phyloP scores from a whole-genome alignment of 2,113 vertebrate species.

The Catharus bicknelli region DNA sequence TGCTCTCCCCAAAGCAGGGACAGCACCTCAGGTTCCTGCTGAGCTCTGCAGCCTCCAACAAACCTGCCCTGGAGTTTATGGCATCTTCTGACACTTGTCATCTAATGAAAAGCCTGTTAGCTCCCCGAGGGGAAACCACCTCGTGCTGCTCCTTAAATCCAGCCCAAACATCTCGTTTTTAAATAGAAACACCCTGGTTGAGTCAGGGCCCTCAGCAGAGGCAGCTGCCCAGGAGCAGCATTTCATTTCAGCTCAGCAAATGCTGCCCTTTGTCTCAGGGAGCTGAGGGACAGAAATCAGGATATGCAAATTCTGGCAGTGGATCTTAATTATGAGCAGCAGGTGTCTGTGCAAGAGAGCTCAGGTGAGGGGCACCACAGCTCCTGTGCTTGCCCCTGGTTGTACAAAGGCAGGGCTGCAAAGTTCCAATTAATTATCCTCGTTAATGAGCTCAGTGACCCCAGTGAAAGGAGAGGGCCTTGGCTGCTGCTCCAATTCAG shows the following conservation, averaged over 20 bases:
- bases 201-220: conserved; percentile 48
- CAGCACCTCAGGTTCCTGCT: not conserved
- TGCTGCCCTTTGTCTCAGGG: conserved; percentile 72
- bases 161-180: conserved; percentile 75
- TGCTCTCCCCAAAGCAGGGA: not conserved
- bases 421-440: conserved; percentile 86
- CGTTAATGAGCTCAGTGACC: conserved; percentile 77
- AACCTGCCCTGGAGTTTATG: not conserved
- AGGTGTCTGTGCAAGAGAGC: conserved; percentile 83
- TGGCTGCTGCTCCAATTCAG: not conserved
- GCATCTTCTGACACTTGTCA: conserved; percentile 41
- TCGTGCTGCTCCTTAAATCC: conserved; percentile 79
- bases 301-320: conserved; percentile 84
- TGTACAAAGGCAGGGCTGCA: conserved; percentile 65
- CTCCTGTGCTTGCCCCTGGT: conserved; percentile 61
- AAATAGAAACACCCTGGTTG: conserved; percentile 49
- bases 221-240: conserved; percentile 75
- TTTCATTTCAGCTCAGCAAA: conserved; percentile 77
- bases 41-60: not conserved
- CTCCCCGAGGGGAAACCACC: conserved; percentile 49
- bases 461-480: conserved; percentile 21
- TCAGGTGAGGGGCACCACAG: conserved; percentile 83
- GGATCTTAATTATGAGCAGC: conserved; percentile 90
- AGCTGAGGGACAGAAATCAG: conserved; percentile 82
- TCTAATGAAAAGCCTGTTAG: conserved; percentile 77